Conservation (phyloP, 2,797 vertebrate species). For the Picus viridis region DNA sequence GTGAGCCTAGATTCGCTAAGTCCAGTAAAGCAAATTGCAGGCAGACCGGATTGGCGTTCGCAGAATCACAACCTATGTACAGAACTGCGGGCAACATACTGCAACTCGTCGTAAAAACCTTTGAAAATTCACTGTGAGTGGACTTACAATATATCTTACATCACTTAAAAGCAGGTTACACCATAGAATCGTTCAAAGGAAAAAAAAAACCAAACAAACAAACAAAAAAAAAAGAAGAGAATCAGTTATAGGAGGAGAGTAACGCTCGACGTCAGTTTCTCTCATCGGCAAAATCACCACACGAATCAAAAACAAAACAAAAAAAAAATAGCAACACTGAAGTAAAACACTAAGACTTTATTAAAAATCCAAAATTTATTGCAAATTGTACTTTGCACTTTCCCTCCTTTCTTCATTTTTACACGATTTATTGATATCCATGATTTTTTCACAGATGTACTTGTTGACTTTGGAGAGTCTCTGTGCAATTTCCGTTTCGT, state of each 20-base stretch:
- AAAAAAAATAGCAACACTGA: conserved; percentile 71
- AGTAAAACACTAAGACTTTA: conserved; percentile 79
- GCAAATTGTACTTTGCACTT: conserved; percentile 89
- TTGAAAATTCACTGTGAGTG: conserved; percentile 10
- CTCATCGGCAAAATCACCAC: conserved; percentile 32
- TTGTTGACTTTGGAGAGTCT: conserved; percentile 99
- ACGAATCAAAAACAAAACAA: conserved; percentile 59
- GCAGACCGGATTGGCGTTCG: not conserved
- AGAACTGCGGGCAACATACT: conserved; percentile 1
- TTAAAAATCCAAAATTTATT: conserved; percentile 85
- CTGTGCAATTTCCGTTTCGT: conserved; percentile 98
- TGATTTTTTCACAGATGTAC: conserved; percentile 99
- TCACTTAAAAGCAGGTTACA: conserved; percentile 40
- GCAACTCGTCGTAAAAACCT: not conserved
- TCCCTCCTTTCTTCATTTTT: conserved; percentile 99
- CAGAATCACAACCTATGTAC: conserved; percentile 11
- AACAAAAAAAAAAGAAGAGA: no score
- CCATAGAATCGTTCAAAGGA: conserved; percentile 7
- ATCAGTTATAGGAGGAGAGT: not conserved
- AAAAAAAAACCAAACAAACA: not conserved
- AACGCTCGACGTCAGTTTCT: not conserved
- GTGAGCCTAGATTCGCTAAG: not conserved
- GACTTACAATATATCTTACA: conserved; percentile 28
- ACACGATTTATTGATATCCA: conserved; percentile 99
- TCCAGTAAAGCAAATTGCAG: not conserved